Percentiles rank a stretch among this genome's conserved stretches.
These are phyloP conservation scores for Aphelocoma californica DNA, from an alignment of 2,797 vertebrate genomes.

Conservation along the genomic window DNA sequence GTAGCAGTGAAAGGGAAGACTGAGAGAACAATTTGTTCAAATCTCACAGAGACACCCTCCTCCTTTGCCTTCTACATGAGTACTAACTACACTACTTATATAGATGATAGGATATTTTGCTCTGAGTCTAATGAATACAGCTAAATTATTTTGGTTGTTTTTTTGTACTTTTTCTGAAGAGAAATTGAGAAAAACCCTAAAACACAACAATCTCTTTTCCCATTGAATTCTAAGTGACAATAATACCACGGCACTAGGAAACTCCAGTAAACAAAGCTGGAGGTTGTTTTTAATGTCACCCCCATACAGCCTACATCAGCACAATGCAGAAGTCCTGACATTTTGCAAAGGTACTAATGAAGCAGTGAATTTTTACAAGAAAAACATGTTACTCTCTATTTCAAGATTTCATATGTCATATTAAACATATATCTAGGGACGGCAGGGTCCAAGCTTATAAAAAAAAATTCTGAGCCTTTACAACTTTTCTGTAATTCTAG, in stretches of 20 bases:
- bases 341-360: background rate
- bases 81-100: rapidly evolving
- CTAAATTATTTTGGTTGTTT: background rate
- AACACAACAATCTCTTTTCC: background rate
- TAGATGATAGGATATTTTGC: background rate
- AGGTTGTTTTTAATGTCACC: background rate
- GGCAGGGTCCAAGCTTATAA: background rate
- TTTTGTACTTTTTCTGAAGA: background rate
- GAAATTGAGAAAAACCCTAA: background rate
- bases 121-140: background rate
- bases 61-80: background rate
- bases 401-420: background rate
- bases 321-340: background rate
- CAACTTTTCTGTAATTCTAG: background rate
- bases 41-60: background rate
- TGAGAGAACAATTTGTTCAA: background rate
- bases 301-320: background rate
- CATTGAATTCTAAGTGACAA: background rate
- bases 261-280: background rate
- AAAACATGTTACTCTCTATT: background rate
- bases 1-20: background rate
- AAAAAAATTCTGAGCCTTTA: background rate
- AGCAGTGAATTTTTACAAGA: background rate
- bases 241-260: background rate
- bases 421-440: background rate